Evolutionary conservation across 2,797 vertebrate species (phyloP), one percentile per base, ranked within the genome.

Genomic region (Acrossocheilus fasciatus): DNA sequence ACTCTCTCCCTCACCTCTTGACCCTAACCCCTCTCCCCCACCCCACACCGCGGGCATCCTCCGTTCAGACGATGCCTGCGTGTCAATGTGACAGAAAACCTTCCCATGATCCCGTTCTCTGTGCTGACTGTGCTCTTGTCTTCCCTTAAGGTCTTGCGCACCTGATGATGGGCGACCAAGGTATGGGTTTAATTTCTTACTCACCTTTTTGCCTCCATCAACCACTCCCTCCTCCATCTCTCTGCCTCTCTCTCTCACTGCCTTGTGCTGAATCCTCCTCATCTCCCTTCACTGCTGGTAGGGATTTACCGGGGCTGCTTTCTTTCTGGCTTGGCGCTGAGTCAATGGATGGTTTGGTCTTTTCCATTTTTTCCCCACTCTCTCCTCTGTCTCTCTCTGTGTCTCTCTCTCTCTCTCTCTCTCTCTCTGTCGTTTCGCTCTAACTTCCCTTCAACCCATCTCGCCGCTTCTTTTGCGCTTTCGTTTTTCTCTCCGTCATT

Each of bases 81-180:
- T 88, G 88, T 91, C 89, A 91, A 86, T 92, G 89, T 96, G 95
- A 96, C 95, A 94, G 93, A 93, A 94, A 95, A 95, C 96, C 95
- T 96, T 95, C 96, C 96, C 95, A 91, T 97, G 95, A 96, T 97
- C 97, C 97, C 96, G 94, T 97, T 96, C 97, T 97, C 93, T 97
- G 96, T 98, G 97, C 98, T 98, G 98, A 98, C 97, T 98, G 95
- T 98, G 97, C 97, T 98, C 97, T 98, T 98, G 97, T 98, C 96
- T 98, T 96, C 97, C 96, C 97, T 98, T 95, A 98, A 98, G 98
- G 98, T 98, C 97, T 98, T 97, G 98, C 98, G 94, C 98, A 98
- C 97, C 96, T 98, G 98, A 98, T 98, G 98, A 98, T 98, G 97
- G 97, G 97, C 97, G 98, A 98, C 97, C 97, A 98, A 98, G 98